Base-by-base conservation (phyloP, 1,140 invertebrate species). In the Ips nitidus region DNA sequence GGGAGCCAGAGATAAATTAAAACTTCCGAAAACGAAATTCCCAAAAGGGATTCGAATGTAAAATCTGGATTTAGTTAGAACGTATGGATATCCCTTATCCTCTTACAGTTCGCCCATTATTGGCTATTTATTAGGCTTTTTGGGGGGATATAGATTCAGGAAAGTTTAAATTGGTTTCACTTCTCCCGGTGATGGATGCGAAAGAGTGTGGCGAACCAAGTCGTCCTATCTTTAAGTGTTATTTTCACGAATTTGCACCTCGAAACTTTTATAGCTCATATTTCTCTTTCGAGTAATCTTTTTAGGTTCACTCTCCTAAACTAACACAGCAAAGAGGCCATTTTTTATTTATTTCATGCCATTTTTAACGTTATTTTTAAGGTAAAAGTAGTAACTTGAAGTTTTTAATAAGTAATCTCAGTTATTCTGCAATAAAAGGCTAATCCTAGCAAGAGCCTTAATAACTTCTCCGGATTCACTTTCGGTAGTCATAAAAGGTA, bases 41-140 rank as follows among this genome's bases (percentile, higher is more conserved):
- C 37, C 41, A 58, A 41, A n/a, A n/a, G 66, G 43, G 53, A 68
- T 68, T 60, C 50, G 65, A 22, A 67, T 59, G 41, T n/a, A 45
- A 36, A 58, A 58, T n/a, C 40, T 6, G 66, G 66, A 60, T 68
- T 68, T 61, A 68, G 58, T 38, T 58, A 59, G 61, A 68, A 60
- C 66, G 66, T 68, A 68, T 68, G 66, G 57, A 53, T 60, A 61
- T 68, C 57, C 47, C 66, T 68, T 68, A 68, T 68, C 66, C 47
- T 61, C 56, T 53, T 68, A 59, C 61, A 59, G 43, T 61, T 68
- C 58, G 37, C 5, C 66, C 56, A 67, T 67, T 67, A 67, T 67
- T 67, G 65, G 65, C 65, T 68, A 68, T 68, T 61, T 68, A 68
- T 68, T 68, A 68, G 66, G 66, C 66, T 59, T 68, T 67, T 59